A percentile compares a stretch with the other conserved stretches of the same genome.
These are phyloP conservation scores for Sorex maritimensis DNA, from an alignment of 2,797 vertebrate species.

Conservation along the genomic window DNA sequence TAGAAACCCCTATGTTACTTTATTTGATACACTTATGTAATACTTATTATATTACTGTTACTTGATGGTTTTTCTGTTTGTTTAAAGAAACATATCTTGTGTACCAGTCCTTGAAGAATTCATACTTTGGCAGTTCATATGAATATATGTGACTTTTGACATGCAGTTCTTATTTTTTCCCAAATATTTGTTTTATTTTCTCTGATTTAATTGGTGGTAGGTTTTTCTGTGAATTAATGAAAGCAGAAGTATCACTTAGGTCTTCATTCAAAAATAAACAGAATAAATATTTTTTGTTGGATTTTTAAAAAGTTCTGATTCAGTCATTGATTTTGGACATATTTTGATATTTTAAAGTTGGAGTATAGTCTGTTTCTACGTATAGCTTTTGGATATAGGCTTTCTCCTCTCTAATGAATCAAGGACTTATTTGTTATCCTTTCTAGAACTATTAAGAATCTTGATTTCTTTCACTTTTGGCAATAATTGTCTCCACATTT, in stretches of 20 bases:
- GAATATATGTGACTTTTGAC: not conserved
- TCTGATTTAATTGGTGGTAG: conserved; percentile 17
- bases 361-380: not conserved
- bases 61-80: conserved; percentile 1
- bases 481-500: conserved; percentile 81
- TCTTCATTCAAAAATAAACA: not conserved
- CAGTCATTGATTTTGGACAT: not conserved
- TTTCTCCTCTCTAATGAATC: conserved; percentile 58
- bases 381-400: conserved; percentile 53
- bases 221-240: conserved; percentile 38
- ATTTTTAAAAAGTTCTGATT: conserved; percentile 11
- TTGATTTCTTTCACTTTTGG: conserved; percentile 64
- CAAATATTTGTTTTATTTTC: conserved; percentile 10
- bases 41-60: not conserved
- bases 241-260: conserved; percentile 36
- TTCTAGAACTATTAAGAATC: conserved; percentile 62
- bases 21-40: not conserved
- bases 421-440: conserved; percentile 55
- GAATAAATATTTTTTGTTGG: not conserved
- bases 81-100: conserved; percentile 12
- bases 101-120: not conserved
- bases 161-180: conserved; percentile 27
- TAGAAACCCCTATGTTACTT: not conserved
- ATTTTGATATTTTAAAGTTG: conserved; percentile 59
- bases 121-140: not conserved